Evolutionary conservation across 92 coral and sea anemone species (phyloP).

Genomic region (Umimayanthus kanabou): DNA sequence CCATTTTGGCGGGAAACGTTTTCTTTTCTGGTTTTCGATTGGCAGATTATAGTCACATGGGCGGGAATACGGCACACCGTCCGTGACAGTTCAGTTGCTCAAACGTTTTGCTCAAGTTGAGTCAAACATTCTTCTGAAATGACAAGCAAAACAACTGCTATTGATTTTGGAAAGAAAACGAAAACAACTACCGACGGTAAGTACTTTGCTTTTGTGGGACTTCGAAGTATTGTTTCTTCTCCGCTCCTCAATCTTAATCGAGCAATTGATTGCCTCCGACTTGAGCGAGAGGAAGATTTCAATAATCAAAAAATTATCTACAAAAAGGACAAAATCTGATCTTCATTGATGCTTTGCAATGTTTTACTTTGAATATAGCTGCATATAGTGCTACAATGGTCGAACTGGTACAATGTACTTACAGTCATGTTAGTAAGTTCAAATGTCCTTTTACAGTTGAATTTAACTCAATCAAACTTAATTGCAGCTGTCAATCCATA

Average conservation of each 20-base stretch:
- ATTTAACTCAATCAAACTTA: no score
- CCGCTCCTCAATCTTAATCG: background rate
- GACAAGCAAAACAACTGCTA: conserved; percentile 9
- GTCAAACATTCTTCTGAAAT: background rate
- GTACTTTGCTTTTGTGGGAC: background rate
- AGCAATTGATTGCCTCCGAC: background rate
- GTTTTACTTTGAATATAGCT: background rate
- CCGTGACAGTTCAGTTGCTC: background rate
- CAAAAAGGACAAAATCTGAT: background rate
- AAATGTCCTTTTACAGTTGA: no score
- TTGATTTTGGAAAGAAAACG: background rate
- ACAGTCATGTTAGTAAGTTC: no score
- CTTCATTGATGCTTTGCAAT: background rate
- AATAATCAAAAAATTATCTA: background rate
- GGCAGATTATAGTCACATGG: conserved; percentile 4
- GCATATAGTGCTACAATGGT: no score
- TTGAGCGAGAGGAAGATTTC: background rate
- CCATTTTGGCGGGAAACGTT: no score
- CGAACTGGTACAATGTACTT: no score
- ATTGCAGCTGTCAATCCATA: no score
- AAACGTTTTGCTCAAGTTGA: background rate
- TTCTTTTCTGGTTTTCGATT: background rate
- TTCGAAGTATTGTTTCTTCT: background rate
- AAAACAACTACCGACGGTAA: background rate
- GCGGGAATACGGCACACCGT: background rate